Conservation (phyloP, 2,888 invertebrate genomes). For the Sinohyriopsis cumingii region DNA sequence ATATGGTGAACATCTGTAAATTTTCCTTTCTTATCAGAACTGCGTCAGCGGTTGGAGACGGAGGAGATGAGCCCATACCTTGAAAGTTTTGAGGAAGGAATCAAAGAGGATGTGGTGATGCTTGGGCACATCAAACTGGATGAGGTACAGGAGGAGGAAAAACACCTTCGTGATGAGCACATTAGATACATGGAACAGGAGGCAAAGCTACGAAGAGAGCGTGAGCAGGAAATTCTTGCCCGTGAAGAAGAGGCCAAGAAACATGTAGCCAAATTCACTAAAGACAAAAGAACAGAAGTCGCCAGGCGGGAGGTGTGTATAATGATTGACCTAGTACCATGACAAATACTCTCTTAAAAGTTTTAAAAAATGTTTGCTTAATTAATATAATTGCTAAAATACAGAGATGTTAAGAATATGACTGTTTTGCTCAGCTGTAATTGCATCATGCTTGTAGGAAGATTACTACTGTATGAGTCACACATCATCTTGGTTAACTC, state of each 20-base stretch:
- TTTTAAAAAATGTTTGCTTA: not conserved
- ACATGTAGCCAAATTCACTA: conserved; percentile 57
- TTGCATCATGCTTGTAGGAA: too few species aligned
- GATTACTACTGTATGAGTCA: too few species aligned
- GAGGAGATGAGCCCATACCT: conserved; percentile 61
- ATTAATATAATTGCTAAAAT: too few species aligned
- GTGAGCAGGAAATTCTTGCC: conserved; percentile 51
- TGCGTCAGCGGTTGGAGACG: conserved; percentile 61
- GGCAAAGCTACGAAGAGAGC: conserved; percentile 29
- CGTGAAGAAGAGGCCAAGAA: conserved; percentile 64
- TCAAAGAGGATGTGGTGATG: conserved; percentile 66
- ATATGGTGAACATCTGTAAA: too few species aligned
- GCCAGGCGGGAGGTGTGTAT: conserved; percentile 52
- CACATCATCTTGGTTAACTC: too few species aligned
- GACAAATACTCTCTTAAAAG: too few species aligned
- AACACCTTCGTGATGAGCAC: conserved; percentile 66
- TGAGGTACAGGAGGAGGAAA: conserved; percentile 68
- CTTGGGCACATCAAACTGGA: conserved; percentile 65
- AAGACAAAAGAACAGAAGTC: conserved; percentile 53
- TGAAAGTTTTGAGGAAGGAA: conserved; percentile 61
- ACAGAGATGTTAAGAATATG: too few species aligned
- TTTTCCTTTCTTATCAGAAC: conserved; percentile 33
- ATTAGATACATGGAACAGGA: conserved; percentile 61
- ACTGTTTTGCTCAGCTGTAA: too few species aligned
- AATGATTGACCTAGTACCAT: not conserved